Evolutionary conservation across 2,888 invertebrate genomes (phyloP).

Genomic region (Sarcophaga variegata): DNA sequence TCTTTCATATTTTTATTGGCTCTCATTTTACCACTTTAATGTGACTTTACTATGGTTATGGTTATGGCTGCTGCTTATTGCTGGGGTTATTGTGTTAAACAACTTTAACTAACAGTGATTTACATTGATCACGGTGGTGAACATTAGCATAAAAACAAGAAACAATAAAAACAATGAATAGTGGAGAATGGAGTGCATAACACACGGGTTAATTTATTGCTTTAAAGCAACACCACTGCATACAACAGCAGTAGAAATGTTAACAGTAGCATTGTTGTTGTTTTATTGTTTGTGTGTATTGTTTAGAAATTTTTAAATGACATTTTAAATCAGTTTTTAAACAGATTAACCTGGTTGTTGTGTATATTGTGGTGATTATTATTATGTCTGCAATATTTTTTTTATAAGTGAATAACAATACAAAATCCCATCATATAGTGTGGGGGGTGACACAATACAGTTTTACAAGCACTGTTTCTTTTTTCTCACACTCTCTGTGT

Average conservation of each 20-base stretch:
- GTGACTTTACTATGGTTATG: background rate
- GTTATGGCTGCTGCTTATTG: background rate
- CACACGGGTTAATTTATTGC: constrained; percentile 49
- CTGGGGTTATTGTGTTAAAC: background rate
- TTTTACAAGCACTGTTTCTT: no score
- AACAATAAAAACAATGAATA: constrained; percentile 38
- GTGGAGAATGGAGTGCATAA: background rate
- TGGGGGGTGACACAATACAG: no score
- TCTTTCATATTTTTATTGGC: no score
- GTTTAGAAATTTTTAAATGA: no score
- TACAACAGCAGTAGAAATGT: background rate
- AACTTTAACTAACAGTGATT: background rate
- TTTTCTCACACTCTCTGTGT: no score
- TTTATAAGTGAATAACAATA: no score
- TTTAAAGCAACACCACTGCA: background rate
- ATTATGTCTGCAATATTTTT: no score
- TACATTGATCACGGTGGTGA: background rate
- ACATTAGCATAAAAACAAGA: background rate
- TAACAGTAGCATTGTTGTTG: background rate
- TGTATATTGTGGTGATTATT: no score
- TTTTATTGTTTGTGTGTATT: no score
- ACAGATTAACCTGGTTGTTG: no score
- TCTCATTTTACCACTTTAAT: background rate
- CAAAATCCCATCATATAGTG: no score
- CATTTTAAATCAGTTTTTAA: no score